Evolutionary conservation across 2,113 vertebrate genomes (phyloP), one percentile per base, ranked within the genome.

Genomic region (Chrysemys picta): DNA sequence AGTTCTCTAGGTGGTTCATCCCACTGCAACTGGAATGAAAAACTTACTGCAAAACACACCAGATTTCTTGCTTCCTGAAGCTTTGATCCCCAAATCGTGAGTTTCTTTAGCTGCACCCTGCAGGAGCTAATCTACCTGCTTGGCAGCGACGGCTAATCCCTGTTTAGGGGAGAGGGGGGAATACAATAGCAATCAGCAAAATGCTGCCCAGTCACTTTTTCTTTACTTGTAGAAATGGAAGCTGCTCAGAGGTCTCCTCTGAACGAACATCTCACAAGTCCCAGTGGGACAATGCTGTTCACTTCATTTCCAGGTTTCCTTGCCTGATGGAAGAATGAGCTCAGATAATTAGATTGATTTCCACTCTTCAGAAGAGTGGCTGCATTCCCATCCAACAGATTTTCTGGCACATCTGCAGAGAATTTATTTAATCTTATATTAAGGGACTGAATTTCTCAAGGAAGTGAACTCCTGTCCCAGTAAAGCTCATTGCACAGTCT

Each of bases 51-150:
- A 2, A 42, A 79, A 79, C 21, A 72, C 16, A 72, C 82, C 69
- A 0, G 52, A 31, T 29, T 62, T 76, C 75, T 6, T 42, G 21
- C 75, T 5, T 54, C n/a, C 62, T n/a, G 47, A 3, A 49, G 8
- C 0, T 10, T 1, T 3, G 38, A 11, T 2, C 47, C 47, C 31
- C 10, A 10, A 31, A 31, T 1, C 0, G 4, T 9, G 75, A 19
- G 29, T 16, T 79, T 19, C 31, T 35, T 35, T 49, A 17, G 69
- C 31, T 76, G 79, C 13, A 0, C 7, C 80, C 52, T 9, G 13
- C n/a, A 49, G 78, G 65, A 50, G 76, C 9, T 69, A 3, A 12
- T 1, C 35, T 52, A 72, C 52, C 62, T 53, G 76, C 4, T 31
- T 47, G 78, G 35, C 65, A 53, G 22, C 35, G 49, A 47, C 35